These are phyloP conservation scores for Helobdella robusta DNA, from an alignment of 2,888 invertebrate species.

Conservation along the genomic window DNA sequence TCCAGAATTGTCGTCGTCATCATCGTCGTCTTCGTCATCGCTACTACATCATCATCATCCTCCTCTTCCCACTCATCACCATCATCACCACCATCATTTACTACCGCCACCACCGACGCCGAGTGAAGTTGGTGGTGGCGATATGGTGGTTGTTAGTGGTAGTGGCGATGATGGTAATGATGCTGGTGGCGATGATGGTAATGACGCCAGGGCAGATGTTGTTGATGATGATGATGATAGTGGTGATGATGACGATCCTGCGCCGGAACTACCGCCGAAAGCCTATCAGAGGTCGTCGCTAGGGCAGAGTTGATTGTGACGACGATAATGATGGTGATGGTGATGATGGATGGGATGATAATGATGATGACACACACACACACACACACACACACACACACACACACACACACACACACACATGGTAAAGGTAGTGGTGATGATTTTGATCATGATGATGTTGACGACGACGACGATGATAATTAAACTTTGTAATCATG, in stretches of 20 bases:
- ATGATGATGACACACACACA: too few species aligned
- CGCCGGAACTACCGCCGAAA: conserved; percentile 46
- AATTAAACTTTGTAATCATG: background rate
- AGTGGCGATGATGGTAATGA: too few species aligned
- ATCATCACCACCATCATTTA: background rate
- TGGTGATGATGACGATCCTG: conserved; percentile 29
- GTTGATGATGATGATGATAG: background rate
- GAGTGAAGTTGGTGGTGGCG: conserved; percentile 35
- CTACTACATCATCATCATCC: too few species aligned
- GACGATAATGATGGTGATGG: background rate
- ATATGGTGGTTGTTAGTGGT: too few species aligned
- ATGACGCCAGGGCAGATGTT: background rate
- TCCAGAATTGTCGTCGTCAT: background rate
- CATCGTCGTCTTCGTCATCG: too few species aligned
- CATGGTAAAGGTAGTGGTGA: conserved; percentile 6
- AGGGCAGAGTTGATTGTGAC: background rate
- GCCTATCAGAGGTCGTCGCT: conserved; percentile 39
- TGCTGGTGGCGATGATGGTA: too few species aligned
- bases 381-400: too few species aligned
- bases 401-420: too few species aligned
- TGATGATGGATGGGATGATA: too few species aligned
- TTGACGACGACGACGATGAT: background rate
- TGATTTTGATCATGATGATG: background rate
- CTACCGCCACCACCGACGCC: conserved; percentile 60
- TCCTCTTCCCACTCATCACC: background rate